A percentile compares a stretch with the other conserved stretches of the same genome.
These are phyloP conservation scores for Drosophila fungiperda DNA, from an alignment of 2,888 invertebrate genomes.

Conservation along the genomic window DNA sequence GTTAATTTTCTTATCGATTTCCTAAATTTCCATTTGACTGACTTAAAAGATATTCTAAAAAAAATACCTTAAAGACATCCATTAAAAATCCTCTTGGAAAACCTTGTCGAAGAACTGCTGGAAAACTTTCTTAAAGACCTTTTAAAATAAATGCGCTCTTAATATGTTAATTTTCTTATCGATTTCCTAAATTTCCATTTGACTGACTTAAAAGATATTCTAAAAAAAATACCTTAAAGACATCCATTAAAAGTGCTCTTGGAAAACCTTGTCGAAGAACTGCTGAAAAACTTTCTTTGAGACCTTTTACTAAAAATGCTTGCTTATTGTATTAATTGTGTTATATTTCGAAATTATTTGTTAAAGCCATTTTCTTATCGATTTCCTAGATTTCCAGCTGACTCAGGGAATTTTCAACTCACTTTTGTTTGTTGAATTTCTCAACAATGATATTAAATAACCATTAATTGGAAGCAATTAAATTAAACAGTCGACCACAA, in stretches of 20 bases:
- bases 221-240: too few species aligned
- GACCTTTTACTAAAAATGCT: too few species aligned
- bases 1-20: not conserved
- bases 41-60: too few species aligned
- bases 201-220: too few species aligned
- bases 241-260: too few species aligned
- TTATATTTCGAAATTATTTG: not conserved
- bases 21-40: too few species aligned
- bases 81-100: not conserved
- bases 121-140: too few species aligned
- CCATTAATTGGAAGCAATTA: conserved; percentile 43
- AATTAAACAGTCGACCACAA: conserved; percentile 3
- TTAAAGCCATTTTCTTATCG: not conserved
- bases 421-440: not conserved
- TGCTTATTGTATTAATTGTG: too few species aligned
- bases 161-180: too few species aligned
- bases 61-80: too few species aligned
- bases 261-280: too few species aligned
- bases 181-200: not conserved
- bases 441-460: not conserved
- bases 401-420: not conserved
- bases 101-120: not conserved
- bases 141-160: not conserved
- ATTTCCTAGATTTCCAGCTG: not conserved
- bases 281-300: too few species aligned